phyloP scores from a whole-genome alignment of 92 coral and sea anemone genomes.

The Blastomussa wellsi region DNA sequence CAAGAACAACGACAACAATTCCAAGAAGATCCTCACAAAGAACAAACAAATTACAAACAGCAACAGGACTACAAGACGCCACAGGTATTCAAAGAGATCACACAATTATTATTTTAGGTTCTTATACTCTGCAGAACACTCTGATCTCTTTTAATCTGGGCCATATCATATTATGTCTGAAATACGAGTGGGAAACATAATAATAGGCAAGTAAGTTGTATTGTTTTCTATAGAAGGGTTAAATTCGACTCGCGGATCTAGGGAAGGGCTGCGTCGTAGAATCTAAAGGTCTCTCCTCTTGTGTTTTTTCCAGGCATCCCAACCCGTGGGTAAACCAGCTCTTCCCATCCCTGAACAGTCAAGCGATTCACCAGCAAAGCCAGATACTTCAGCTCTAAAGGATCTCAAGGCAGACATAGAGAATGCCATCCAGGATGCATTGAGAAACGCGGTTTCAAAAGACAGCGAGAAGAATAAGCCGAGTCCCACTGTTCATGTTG shows the following conservation, averaged over 20 bases:
- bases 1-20: conserved; percentile 9
- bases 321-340: background rate
- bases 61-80: conserved; percentile 7
- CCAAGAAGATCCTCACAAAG: background rate
- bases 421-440: conserved; percentile 72
- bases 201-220: too few species aligned
- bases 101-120: background rate
- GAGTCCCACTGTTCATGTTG: conserved; percentile 28
- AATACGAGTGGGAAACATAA: too few species aligned
- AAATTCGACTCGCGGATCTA: too few species aligned
- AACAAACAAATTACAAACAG: conserved; percentile 1
- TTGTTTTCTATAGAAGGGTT: too few species aligned
- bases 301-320: conserved; percentile 3
- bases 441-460: conserved; percentile 45
- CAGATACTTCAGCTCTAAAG: conserved; percentile 43
- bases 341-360: conserved; percentile 1
- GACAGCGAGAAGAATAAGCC: conserved; percentile 29
- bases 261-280: background rate
- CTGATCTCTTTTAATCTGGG: too few species aligned
- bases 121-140: too few species aligned
- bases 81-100: conserved; percentile 1
- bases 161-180: too few species aligned
- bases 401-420: conserved; percentile 72
- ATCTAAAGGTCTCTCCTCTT: background rate
- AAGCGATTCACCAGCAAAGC: background rate